Evolutionary conservation across 1,140 invertebrate genomes (phyloP).

Genomic region (Cephus cinctus): DNA sequence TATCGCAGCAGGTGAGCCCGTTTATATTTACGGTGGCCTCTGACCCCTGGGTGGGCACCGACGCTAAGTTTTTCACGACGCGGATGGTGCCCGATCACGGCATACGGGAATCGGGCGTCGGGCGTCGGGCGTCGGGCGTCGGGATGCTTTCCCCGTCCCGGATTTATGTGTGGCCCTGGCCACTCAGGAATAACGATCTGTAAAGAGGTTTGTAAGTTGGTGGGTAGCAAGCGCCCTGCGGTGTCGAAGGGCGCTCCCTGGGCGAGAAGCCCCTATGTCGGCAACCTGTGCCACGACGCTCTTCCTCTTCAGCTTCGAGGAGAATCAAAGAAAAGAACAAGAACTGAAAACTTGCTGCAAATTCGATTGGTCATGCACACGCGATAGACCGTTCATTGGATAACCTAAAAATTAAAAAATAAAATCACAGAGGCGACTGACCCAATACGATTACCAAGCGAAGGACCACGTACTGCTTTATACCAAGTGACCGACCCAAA

Average conservation of each 20-base stretch:
- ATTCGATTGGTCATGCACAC: too few relatives aligned
- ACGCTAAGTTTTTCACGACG: constrained; percentile 37
- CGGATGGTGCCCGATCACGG: constrained; percentile 4
- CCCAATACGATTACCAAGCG: too few relatives aligned
- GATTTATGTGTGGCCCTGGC: constrained; percentile 49
- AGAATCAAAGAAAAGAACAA: too few relatives aligned
- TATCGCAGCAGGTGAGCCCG: constrained; percentile 39
- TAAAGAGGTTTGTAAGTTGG: constrained; percentile 56
- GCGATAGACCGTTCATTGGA: too few relatives aligned
- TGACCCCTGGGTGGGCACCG: constrained; percentile 37
- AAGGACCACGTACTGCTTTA: too few relatives aligned
- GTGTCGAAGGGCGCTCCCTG: constrained; percentile 30
- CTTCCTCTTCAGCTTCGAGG: too few relatives aligned
- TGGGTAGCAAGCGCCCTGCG: constrained; percentile 49
- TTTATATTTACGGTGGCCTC: constrained; percentile 45
- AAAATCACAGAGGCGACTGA: too few relatives aligned
- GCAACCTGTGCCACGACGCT: too few relatives aligned
- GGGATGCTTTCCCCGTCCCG: constrained; percentile 25
- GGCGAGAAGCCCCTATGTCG: too few relatives aligned
- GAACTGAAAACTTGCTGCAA: too few relatives aligned
- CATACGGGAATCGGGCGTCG: constrained; percentile 9
- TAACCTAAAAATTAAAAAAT: too few relatives aligned
- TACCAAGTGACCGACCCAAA: too few relatives aligned
- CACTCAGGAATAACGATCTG: constrained; percentile 54
- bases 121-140: constrained; percentile 21